These are phyloP conservation scores for Equus quagga DNA, from an alignment of 2,113 vertebrate species.

Conservation along the genomic window DNA sequence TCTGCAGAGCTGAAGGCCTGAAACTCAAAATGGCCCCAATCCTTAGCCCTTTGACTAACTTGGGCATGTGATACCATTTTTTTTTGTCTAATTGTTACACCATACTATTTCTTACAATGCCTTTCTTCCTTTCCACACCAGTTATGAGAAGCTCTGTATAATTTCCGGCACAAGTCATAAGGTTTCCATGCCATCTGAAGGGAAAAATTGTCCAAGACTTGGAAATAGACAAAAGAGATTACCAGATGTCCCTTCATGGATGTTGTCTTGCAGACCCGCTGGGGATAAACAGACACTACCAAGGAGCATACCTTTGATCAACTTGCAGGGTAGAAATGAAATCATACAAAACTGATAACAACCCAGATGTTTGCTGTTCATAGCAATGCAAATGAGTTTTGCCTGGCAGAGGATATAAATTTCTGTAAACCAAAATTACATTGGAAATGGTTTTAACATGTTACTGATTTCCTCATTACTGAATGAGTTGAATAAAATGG, in stretches of 20 bases:
- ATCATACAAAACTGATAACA: background rate
- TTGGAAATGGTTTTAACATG: background rate
- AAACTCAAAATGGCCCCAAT: background rate
- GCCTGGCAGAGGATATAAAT: background rate
- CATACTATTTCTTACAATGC: background rate
- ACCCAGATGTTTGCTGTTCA: background rate
- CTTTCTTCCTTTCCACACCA: background rate
- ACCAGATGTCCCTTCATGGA: background rate
- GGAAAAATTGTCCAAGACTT: background rate
- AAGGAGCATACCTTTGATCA: background rate
- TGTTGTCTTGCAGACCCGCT: background rate
- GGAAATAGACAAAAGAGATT: background rate
- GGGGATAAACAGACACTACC: background rate
- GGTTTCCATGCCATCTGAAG: background rate
- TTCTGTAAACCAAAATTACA: background rate
- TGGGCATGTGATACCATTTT: background rate
- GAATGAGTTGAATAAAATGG: background rate
- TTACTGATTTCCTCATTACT: background rate
- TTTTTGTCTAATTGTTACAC: background rate
- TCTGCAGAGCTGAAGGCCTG: background rate
- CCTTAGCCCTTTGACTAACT: background rate
- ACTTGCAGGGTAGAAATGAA: background rate
- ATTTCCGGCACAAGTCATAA: background rate
- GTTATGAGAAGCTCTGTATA: background rate
- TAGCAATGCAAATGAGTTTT: background rate